A percentile compares a stretch with the other conserved stretches of the same genome.
These are phyloP conservation scores for Epirrita christyi DNA, from an alignment of 2,888 invertebrate species.

Conservation along the genomic window DNA sequence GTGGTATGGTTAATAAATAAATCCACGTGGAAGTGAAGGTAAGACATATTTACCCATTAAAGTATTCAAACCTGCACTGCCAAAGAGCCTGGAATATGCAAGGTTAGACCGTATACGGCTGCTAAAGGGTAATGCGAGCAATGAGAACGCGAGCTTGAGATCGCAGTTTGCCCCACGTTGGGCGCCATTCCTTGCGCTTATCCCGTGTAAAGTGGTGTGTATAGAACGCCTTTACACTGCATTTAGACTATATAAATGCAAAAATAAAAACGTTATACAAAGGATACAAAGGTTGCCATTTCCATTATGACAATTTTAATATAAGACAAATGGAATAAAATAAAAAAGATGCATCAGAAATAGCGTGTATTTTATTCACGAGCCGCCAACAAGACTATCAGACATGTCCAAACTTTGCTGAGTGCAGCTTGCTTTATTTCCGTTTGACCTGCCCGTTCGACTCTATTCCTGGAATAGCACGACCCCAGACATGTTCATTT, in stretches of 20 bases:
- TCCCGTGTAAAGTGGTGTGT: constrained; percentile 23
- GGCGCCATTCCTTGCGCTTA: constrained; percentile 49
- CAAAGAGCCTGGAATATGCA: constrained; percentile 35
- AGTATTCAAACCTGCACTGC: constrained; percentile 23
- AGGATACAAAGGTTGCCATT: constrained; percentile 1
- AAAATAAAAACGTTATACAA: background rate
- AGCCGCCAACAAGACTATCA: constrained; percentile 73
- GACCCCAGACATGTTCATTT: constrained; percentile 75
- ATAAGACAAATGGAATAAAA: constrained; percentile 41
- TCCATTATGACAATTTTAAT: constrained; percentile 48
- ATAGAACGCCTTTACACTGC: constrained; percentile 20
- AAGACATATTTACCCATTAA: constrained; percentile 19
- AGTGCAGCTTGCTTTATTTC: constrained; percentile 81
- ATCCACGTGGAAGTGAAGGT: background rate
- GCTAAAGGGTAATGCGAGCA: constrained; percentile 51
- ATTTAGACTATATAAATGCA: background rate
- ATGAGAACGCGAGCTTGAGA: constrained; percentile 51
- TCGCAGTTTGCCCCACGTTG: constrained; percentile 51
- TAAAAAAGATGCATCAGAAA: constrained; percentile 59
- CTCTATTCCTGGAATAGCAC: constrained; percentile 73
- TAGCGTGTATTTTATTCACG: constrained; percentile 75
- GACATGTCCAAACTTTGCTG: constrained; percentile 79
- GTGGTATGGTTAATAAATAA: constrained; percentile 2
- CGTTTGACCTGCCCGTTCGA: constrained; percentile 80
- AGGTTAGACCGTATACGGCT: constrained; percentile 51